A percentile compares a stretch with the other conserved stretches of the same genome.
Conservation (phyloP, 2,888 invertebrate genomes). For the Rhabditoides inermis region DNA sequence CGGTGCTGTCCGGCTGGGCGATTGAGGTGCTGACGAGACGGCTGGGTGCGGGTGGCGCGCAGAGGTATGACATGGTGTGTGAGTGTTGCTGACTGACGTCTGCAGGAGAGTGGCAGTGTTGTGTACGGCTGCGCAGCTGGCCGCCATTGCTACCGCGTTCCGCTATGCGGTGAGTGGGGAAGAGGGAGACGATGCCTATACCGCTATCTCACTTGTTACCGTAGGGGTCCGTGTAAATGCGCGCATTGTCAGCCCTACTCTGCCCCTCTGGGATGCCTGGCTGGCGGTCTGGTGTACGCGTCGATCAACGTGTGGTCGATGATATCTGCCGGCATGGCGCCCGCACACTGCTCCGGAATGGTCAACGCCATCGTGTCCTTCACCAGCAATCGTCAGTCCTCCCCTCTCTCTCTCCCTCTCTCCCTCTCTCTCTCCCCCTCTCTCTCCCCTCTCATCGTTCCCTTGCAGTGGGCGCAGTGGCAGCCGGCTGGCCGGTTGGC, state of each 20-base stretch:
- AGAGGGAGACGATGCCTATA: not conserved
- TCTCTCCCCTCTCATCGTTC: slow-evolving; percentile 2
- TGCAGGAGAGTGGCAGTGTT: too few species aligned
- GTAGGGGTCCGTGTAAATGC: too few species aligned
- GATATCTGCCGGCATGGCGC: too few species aligned
- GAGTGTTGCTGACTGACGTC: too few species aligned
- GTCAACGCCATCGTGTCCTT: too few species aligned
- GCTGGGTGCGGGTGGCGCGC: too few species aligned
- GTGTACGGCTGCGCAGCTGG: not conserved
- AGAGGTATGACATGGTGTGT: too few species aligned
- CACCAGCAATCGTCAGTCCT: too few species aligned
- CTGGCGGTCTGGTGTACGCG: slow-evolving; percentile 22
- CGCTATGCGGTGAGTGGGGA: not conserved
- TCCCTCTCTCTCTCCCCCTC: slow-evolving; percentile 4
- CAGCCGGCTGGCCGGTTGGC: too few species aligned
- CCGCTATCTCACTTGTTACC: too few species aligned
- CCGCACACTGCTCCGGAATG: too few species aligned
- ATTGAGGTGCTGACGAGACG: slow-evolving; percentile 10
- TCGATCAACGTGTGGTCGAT: slow-evolving; percentile 13
- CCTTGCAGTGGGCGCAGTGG: slow-evolving; percentile 12
- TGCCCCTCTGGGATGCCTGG: slow-evolving; percentile 13
- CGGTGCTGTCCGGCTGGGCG: slow-evolving; percentile 14
- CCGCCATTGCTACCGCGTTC: not conserved
- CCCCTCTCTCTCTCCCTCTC: slow-evolving; percentile 2
- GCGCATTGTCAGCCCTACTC: slow-evolving; percentile 11